Conservation (phyloP, 1,140 invertebrate genomes). For the Aphaenogaster floridana region DNA sequence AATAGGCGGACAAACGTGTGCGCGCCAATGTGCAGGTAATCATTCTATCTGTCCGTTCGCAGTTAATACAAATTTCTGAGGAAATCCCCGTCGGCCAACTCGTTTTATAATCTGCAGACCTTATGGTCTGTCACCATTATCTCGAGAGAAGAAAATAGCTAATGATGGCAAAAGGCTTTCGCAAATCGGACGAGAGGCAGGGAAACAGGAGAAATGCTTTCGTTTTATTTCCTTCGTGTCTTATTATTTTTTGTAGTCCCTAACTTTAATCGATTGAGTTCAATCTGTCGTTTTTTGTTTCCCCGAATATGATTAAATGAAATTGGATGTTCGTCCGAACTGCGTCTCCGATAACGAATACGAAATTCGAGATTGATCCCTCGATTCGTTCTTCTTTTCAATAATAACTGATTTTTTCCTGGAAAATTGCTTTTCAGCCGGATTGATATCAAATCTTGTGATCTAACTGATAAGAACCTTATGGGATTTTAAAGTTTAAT, state of each 20-base stretch:
- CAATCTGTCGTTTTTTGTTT: neutral
- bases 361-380: conserved; percentile 5
- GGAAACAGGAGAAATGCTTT: conserved; percentile 18
- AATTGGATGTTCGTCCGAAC: conserved; percentile 19
- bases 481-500: neutral
- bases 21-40: conserved; percentile 64
- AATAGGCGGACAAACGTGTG: conserved; percentile 38
- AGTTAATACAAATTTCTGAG: conserved; percentile 64
- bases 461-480: neutral
- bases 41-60: conserved; percentile 54
- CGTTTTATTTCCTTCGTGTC: conserved; percentile 7
- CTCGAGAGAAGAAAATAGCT: conserved; percentile 44
- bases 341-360: conserved; percentile 7
- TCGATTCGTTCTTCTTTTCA: conserved; percentile 12
- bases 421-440: neutral
- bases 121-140: conserved; percentile 39
- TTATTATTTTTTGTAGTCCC: neutral
- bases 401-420: conserved; percentile 4
- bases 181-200: conserved; percentile 9
- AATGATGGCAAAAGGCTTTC: conserved; percentile 54
- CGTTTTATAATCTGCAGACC: conserved; percentile 55
- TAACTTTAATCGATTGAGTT: conserved; percentile 42
- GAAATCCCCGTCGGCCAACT: conserved; percentile 38
- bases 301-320: conserved; percentile 34
- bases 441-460: neutral